Base-by-base conservation (phyloP, 2,113 vertebrate species). In the Vimba vimba region DNA sequence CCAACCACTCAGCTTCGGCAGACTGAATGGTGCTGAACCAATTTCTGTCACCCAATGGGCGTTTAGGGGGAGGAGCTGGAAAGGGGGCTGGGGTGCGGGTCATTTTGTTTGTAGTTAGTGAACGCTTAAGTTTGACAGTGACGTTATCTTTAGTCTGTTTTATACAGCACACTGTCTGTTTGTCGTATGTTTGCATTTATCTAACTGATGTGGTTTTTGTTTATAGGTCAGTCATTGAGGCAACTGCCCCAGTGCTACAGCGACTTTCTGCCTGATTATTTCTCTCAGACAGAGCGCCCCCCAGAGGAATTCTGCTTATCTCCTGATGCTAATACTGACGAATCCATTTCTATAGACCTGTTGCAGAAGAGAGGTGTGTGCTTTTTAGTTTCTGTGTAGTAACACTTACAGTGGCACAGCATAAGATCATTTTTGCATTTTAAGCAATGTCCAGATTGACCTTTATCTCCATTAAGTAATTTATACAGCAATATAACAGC, bases 241-340 rank as follows among this genome's bases (percentile, higher is more conserved):
- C 95, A 94, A 23, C 92, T 94, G 45, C 96, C 95, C 68, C 92
- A 95, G 88, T 96, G 94, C 90, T 97, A 94, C 92, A 95, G 94
- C 45, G 97, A 99, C 90, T 96, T 96, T 88, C 96, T 97, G 91
- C 97, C 96, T 0, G 97, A 99, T 87, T 98, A 98, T 88, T 98
- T 99, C 92, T 99, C 98, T 0, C 91, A 99, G 92, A 95, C 96
- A 0, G 98, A 99, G 93, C 97, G 95, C 39, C 98, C 98, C 0
- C 98, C 98, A 0, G 97, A 98, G 47, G 98, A 99, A 92, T 99
- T 99, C 92, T 99, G 97, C 87, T 95, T 99, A 11, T 99, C 98
- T 4, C 98, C 98, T 0, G 97, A 99, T 21, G 95, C 96, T 50
- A 96, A 90, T 88, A 93, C 95, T 0, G 96, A 97, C 57, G 95